Base-by-base conservation (phyloP, 2,888 invertebrate species). In the Pyralis farinalis region DNA sequence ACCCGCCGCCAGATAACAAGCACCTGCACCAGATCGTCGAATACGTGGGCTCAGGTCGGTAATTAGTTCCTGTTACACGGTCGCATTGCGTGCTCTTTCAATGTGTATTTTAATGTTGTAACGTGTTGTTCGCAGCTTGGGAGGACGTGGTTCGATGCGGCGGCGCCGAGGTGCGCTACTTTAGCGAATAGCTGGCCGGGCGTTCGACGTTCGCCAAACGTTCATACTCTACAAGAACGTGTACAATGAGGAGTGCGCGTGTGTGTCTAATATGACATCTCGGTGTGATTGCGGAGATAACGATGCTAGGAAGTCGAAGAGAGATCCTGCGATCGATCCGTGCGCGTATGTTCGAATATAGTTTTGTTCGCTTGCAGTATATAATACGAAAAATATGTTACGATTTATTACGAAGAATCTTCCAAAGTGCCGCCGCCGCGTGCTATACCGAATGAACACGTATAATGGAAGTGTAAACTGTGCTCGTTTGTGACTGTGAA, bases 61-160 rank as follows among this genome's bases (percentile, higher is more conserved):
- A 16, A 2, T 4, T 2, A n/a, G n/a, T n/a, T n/a, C n/a, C n/a
- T n/a, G n/a, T n/a, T n/a, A n/a, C 16, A 4, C 16, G 16, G 16
- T 2, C 16, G 3, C 16, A 4, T 2, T 4, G 4, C 16, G 16
- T 16, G 3, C 16, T 16, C 16, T 2, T 16, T 16, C 4, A 16
- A 16, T 16, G 9, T 16, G 9, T 7, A 9, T 27, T 12, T 28
- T 7, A 25, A 22, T 22, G n/a, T 34, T 9, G 10, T 11, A 22
- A 22, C 10, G 10, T 40, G 21, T 56, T 55, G 55, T 56, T 90
- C 89, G 36, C 90, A 95, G 95, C 94, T 42, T 95, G 95, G 95
- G 93, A 94, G 58, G 94, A 94, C 63, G 90, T 93, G 63, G 77
- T 93, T 67, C 90, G 91, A 34, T 83, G 85, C 63, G 79, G 80